A percentile compares a stretch with the other conserved stretches of the same genome.
These are phyloP conservation scores for Hypselothyrea guttata DNA, from an alignment of 2,888 invertebrate genomes.

Conservation along the genomic window DNA sequence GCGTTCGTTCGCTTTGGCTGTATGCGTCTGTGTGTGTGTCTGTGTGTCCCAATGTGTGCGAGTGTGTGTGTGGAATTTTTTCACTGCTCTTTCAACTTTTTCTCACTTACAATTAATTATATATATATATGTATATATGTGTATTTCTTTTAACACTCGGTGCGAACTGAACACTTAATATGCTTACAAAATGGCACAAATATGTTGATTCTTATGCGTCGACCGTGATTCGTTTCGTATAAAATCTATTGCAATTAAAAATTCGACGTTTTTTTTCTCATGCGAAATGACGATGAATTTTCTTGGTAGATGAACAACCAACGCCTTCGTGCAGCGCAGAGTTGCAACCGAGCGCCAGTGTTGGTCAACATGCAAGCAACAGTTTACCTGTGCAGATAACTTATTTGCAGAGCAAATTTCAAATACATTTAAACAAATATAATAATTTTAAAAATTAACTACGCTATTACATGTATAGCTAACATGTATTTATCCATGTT, in stretches of 20 bases:
- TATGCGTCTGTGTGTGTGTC: constrained; percentile 16
- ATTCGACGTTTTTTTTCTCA: constrained; percentile 73
- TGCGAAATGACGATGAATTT: constrained; percentile 80
- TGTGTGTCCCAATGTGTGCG: no score
- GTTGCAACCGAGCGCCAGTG: constrained; percentile 59
- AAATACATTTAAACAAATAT: no score
- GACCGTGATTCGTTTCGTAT: constrained; percentile 63
- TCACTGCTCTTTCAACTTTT: constrained; percentile 67
- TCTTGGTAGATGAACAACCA: constrained; percentile 72
- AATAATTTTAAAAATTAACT: no score
- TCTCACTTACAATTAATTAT: constrained; percentile 71
- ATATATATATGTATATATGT: no score
- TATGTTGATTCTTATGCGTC: constrained; percentile 62
- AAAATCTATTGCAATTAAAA: constrained; percentile 68
- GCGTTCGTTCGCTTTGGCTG: constrained; percentile 33
- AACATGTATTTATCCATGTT: no score
- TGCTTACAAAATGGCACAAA: constrained; percentile 73
- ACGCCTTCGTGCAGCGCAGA: constrained; percentile 65
- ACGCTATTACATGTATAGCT: no score
- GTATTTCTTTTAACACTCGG: constrained; percentile 60
- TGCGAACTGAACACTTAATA: constrained; percentile 61
- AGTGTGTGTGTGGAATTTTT: constrained; percentile 76
- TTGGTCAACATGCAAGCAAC: constrained; percentile 19
- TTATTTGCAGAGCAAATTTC: background rate
- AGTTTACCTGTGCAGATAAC: background rate